A percentile compares a stretch with the other conserved stretches of the same genome.
These are phyloP conservation scores for Abrostola tripartita DNA, from an alignment of 2,888 invertebrate species.

Conservation along the genomic window DNA sequence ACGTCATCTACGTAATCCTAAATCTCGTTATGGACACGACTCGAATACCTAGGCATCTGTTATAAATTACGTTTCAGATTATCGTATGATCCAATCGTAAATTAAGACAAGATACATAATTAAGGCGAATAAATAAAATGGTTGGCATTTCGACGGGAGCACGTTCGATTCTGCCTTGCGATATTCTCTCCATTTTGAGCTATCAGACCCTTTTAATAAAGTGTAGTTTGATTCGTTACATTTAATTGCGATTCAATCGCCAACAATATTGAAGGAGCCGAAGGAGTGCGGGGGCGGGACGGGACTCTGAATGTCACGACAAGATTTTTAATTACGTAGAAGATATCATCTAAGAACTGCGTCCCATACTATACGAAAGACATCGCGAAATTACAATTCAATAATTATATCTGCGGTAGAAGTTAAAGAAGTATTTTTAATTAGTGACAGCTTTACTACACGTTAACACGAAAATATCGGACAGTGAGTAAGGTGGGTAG, in stretches of 20 bases:
- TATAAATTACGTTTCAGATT: conserved; percentile 87
- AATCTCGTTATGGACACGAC: conserved; percentile 87
- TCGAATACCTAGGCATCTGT: conserved; percentile 85
- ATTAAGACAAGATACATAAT: conserved; percentile 89
- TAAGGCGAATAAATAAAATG: conserved; percentile 89
- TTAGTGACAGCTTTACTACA: conserved; percentile 73
- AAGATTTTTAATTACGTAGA: conserved; percentile 88
- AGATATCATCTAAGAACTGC: conserved; percentile 87
- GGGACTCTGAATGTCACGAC: conserved; percentile 87
- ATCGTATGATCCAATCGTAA: conserved; percentile 89
- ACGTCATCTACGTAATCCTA: conserved; percentile 83
- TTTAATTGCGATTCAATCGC: conserved; percentile 88
- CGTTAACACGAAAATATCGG: conserved; percentile 63
- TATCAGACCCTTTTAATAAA: conserved; percentile 86
- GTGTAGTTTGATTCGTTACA: conserved; percentile 86
- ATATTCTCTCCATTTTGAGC: conserved; percentile 83
- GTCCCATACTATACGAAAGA: conserved; percentile 79
- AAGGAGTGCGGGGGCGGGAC: conserved; percentile 85
- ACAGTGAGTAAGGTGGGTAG: conserved; percentile 35
- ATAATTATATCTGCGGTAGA: conserved; percentile 76
- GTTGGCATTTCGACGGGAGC: conserved; percentile 88
- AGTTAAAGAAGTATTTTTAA: conserved; percentile 69
- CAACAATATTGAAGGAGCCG: conserved; percentile 85
- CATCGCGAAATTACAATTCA: conserved; percentile 85
- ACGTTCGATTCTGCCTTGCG: conserved; percentile 83